Evolutionary conservation across 2,888 invertebrate genomes (phyloP).

Genomic region (Hirtodrosophila duncani): DNA sequence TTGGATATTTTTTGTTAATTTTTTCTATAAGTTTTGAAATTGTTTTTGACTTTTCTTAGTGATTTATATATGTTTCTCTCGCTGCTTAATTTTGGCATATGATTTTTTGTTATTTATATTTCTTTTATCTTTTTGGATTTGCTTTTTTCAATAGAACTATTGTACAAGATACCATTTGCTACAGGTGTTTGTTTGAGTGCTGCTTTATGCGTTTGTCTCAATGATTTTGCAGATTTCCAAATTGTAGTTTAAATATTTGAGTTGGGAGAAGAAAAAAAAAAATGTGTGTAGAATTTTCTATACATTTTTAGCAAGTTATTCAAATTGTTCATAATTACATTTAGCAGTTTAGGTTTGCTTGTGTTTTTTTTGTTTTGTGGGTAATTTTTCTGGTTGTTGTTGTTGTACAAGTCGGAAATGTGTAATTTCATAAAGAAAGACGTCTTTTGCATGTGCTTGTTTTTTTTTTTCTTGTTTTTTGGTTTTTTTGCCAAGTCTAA

Average conservation of each 20-base stretch:
- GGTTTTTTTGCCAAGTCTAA: constrained; percentile 52
- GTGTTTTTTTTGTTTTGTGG: constrained; percentile 14
- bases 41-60: constrained; percentile 11
- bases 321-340: no score
- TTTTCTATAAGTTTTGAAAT: constrained; percentile 7
- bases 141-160: constrained; percentile 66
- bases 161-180: constrained; percentile 75
- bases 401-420: constrained; percentile 69
- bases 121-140: constrained; percentile 22
- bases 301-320: no score
- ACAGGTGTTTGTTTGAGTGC: constrained; percentile 41
- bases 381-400: constrained; percentile 44
- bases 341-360: neutral
- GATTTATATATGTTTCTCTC: constrained; percentile 63
- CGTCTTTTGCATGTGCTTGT: constrained; percentile 50
- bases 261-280: no score
- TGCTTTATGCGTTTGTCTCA: constrained; percentile 48
- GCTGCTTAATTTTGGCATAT: constrained; percentile 62
- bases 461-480: constrained; percentile 19
- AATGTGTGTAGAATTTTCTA: no score
- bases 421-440: constrained; percentile 70
- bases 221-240: constrained; percentile 71
- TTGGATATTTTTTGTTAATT: constrained; percentile 17
- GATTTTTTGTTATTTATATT: neutral
- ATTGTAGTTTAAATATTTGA: constrained; percentile 46